Evolutionary conservation across 2,888 invertebrate species (phyloP), one percentile per base, ranked within the genome.

Genomic region (Coenonympha arcania): DNA sequence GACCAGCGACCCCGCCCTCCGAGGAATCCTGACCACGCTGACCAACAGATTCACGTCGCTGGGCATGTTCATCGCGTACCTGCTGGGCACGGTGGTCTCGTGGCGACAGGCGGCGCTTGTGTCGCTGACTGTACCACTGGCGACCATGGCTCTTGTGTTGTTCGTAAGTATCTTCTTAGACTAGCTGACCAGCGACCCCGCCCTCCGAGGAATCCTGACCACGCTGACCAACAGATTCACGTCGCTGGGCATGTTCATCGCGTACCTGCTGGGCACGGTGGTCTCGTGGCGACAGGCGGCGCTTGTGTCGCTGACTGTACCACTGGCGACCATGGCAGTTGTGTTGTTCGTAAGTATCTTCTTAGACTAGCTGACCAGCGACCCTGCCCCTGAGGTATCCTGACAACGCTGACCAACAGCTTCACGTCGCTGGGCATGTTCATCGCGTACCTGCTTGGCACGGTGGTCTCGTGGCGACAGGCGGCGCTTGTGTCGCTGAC

Each of bases 241-340:
- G 0, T 76, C 85, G 0, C 65, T 84, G 0, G 89, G 89, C 0
- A 80, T 88, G 66, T 87, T 88, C 59, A 58, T 84, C 15, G 85
- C 88, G 0, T 89, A 86, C 61, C 62, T 88, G 0, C 68, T 89
- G 33, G 89, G 89, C 0, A 80, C 84, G 0, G 68, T 88, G 13
- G 69, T 88, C 11, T 79, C 83, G 1, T 89, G 89, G 89, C 71
- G 88, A 28, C 77, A 79, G 20, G 88, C 88, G 0, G 88, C 89
- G 2, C 69, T 87, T 4, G 76, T 87, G 34, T 86, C 87, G 4
- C 73, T 88, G 11, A 62, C 65, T 1, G 76, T 89, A 2, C 89
- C 89, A 0, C 52, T 89, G 0, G 56, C 81, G 8, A 88, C 89
- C 0, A 81, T 88, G 75, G 61, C 84, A 0, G 71, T 88, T 1